Evolutionary conservation across 2,113 vertebrate species (phyloP).

Genomic region (Bubo bubo): DNA sequence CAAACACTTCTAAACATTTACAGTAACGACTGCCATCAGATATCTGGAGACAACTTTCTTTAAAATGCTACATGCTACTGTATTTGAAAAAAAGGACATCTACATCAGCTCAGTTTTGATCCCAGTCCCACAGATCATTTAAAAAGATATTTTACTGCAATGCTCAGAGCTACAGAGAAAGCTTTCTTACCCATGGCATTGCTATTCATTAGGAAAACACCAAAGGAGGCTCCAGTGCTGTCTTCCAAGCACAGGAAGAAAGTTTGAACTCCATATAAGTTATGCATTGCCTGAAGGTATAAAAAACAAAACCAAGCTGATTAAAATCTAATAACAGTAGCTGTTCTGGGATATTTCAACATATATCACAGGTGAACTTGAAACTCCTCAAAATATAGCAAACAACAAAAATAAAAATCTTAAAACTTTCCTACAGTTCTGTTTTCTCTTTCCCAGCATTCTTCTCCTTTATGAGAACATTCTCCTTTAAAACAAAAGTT

Average conservation of each 20-base stretch:
- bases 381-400: background rate
- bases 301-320: background rate
- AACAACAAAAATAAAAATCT: background rate
- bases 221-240: slow-evolving; percentile 84
- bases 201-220: slow-evolving; percentile 95
- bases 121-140: background rate
- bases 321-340: background rate
- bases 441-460: background rate
- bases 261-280: slow-evolving; percentile 90
- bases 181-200: slow-evolving; percentile 88
- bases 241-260: slow-evolving; percentile 94
- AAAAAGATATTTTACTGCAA: background rate
- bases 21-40: background rate
- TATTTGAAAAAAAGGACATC: background rate
- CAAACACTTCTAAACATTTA: background rate
- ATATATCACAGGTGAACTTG: no score
- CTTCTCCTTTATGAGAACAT: background rate
- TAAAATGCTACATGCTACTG: background rate
- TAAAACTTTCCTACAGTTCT: background rate
- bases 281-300: slow-evolving; percentile 77
- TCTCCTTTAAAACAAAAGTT: background rate
- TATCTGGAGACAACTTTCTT: background rate
- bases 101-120: background rate
- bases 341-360: background rate
- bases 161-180: background rate